Evolutionary conservation across 2,797 vertebrate genomes (phyloP), one percentile per base, ranked within the genome.

Genomic region (Hylomyscus alleni): DNA sequence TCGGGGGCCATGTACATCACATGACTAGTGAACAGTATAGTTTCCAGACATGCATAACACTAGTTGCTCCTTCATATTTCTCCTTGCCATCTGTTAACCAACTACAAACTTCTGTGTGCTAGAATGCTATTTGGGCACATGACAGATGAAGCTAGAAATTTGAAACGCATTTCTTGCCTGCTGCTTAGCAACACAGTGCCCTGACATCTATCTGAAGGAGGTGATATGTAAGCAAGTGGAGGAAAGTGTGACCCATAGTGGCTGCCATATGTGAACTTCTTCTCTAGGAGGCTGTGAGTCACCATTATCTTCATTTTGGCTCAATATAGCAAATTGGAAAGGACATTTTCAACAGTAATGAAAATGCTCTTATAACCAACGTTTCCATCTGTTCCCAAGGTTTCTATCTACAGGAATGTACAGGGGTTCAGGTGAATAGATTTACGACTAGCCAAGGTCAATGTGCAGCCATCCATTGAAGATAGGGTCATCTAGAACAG

Each of bases 301-400:
- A 97, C 50, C 26, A 72, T 44, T 19, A 81, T 92, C 87, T 95
- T 95, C 91, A 84, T 60, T 75, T 94, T 80, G 75, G 37, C 78
- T 94, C 86, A 87, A 31, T 47, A 82, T 87, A 92, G 90, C 72
- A 80, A 82, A 37, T 20, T 54, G n/a, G 89, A 90, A 95, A 80
- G 60, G 95, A 95, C 65, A 96, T 96, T 96, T 95, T 91, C 60
- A 58, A 37, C 47, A 60, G 90, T 93, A 80, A 95, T 91, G 93
- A 96, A 31, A 69, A 40, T 56, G 72, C 47, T 95, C 50, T 44
- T 85, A 20, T 52, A 93, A 90, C 90, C 96, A 97, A 11, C 10
- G 81, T 56, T 47, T 96, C 96, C 96, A 96, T 97, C 95, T 96
- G 89, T 91, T 93, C 78, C 84, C 90, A 75, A 20, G 7, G 44